Conservation (phyloP, 1,140 invertebrate genomes). For the Cherax quadricarinatus region DNA sequence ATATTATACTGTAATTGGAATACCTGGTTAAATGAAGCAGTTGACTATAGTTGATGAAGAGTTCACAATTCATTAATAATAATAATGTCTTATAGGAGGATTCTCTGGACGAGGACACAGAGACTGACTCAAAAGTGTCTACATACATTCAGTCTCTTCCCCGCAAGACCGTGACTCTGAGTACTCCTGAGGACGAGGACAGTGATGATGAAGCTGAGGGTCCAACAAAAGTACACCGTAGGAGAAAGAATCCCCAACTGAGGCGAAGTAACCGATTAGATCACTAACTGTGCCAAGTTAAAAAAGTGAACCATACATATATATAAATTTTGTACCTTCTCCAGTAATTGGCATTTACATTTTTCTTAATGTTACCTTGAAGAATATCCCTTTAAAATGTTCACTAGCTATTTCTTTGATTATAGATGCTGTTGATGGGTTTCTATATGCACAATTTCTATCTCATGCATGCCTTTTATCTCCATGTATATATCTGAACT, state of each 20-base stretch:
- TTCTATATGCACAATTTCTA: not conserved
- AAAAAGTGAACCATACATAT: not conserved
- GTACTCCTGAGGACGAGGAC: constrained; percentile 63
- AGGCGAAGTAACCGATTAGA: constrained; percentile 51
- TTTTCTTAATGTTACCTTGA: not conserved
- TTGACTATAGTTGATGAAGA: not conserved
- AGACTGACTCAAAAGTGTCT: constrained; percentile 39
- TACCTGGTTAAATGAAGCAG: no score
- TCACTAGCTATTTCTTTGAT: not conserved
- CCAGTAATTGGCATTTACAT: not conserved
- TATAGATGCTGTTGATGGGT: not conserved
- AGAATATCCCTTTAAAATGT: not conserved
- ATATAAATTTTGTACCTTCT: not conserved
- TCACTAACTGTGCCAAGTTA: constrained; percentile 11
- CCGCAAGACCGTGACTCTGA: constrained; percentile 54
- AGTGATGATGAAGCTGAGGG: constrained; percentile 54
- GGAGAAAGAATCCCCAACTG: constrained; percentile 39
- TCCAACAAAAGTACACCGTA: constrained; percentile 7
- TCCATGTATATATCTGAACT: not conserved
- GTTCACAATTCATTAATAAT: not conserved
- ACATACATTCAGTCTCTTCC: constrained; percentile 55
- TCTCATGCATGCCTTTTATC: not conserved
- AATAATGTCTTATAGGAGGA: constrained; percentile 47
- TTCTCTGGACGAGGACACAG: constrained; percentile 65
- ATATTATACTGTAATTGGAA: not conserved